A percentile compares a stretch with the other conserved stretches of the same genome.
Conservation (phyloP, 2,113 vertebrate genomes). For the Marmota monax region DNA sequence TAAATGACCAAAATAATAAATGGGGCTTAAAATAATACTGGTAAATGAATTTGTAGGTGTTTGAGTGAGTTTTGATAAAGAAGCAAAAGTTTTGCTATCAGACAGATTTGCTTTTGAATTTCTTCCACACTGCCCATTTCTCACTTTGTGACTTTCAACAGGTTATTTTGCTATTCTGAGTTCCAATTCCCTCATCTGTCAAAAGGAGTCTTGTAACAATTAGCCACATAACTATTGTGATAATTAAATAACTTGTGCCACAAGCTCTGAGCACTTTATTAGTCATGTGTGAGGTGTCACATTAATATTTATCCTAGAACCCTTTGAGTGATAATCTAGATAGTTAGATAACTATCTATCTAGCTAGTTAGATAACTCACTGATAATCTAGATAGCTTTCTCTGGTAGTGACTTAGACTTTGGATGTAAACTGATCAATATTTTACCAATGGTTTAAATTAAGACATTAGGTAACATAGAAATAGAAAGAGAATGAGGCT, state of each 20-base stretch:
- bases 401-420: neutral
- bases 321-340: too few species aligned
- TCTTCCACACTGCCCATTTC: neutral
- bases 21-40: neutral
- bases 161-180: neutral
- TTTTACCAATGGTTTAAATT: neutral
- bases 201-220: neutral
- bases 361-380: too few species aligned
- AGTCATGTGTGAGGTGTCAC: neutral
- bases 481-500: neutral
- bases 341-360: too few species aligned
- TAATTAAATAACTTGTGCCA: neutral
- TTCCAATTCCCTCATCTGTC: neutral
- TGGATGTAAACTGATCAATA: neutral
- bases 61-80: neutral
- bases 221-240: neutral
- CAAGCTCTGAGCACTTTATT: neutral
- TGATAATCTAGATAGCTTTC: neutral
- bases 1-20: neutral
- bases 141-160: constrained; percentile 6
- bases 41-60: neutral
- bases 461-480: neutral
- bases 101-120: neutral
- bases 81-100: neutral
- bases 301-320: neutral